These are phyloP conservation scores for Tapera naevia DNA, from an alignment of 2,797 vertebrate species.

Conservation along the genomic window DNA sequence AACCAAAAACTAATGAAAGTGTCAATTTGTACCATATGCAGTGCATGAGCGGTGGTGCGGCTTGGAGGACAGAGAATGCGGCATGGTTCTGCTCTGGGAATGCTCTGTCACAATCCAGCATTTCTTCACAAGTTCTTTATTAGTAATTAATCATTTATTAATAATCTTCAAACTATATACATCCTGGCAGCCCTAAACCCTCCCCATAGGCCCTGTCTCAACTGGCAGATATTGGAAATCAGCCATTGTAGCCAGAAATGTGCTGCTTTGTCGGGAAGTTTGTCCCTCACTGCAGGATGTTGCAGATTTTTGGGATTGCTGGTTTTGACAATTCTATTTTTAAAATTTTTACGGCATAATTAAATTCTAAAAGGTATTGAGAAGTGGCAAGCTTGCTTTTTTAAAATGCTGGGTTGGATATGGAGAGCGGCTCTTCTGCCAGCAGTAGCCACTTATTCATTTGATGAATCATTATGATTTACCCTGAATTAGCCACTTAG, in stretches of 20 bases:
- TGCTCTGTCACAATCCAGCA: not conserved
- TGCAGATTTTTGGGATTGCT: not conserved
- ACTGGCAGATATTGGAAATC: not conserved
- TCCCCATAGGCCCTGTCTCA: not conserved
- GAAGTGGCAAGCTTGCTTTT: not conserved
- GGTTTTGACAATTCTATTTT: not conserved
- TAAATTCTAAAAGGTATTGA: not conserved
- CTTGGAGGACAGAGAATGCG: rapidly evolving
- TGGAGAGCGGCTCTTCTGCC: not conserved
- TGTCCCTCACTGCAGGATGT: not conserved
- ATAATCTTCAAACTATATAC: not conserved
- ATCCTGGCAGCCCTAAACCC: not conserved
- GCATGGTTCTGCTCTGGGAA: not conserved
- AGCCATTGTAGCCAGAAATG: not conserved
- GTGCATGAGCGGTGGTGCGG: rapidly evolving
- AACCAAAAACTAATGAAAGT: not conserved
- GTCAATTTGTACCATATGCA: not conserved
- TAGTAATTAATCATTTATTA: not conserved
- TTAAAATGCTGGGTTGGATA: not conserved
- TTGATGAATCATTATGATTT: not conserved
- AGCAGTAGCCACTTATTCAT: not conserved
- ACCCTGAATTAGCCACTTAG: not conserved
- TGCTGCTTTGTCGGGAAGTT: not conserved
- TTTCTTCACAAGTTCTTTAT: not conserved
- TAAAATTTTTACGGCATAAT: not conserved